Evolutionary conservation across 2,113 vertebrate species (phyloP), one percentile per base, ranked within the genome.

Genomic region (Mastomys natalensis): DNA sequence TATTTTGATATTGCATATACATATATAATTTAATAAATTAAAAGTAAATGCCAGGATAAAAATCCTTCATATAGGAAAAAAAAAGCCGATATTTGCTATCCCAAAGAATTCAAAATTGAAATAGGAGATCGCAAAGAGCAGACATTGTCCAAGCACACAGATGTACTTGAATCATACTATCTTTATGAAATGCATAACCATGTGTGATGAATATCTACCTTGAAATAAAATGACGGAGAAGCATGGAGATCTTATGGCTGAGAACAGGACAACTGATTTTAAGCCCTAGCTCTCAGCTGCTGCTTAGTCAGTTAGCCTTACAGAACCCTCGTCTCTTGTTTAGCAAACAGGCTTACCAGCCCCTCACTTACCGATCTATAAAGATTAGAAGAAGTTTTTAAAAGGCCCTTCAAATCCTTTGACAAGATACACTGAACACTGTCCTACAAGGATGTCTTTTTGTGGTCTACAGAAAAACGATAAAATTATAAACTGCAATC

Each of bases 401-500:
- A 80, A 37, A 95, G 60, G 80, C 55, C 1, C 55, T 26, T 1
- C n/a, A 68, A 82, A 95, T 48, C 15, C 81, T 37, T 82, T 66
- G 19, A 26, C 40, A 91, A 96, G 77, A 80, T 55, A 78, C 40
- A 87, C 58, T 26, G 81, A 70, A 40, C 21, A 48, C 10, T 4
- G 34, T 16, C 48, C 31, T 72, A 16, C 16, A 64, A 16, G 40
- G n/a, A 26, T 4, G 16, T 7, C 19, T 51, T 55, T 87, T 60
- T 89, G 19, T 11, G 43, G 64, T 74, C 64, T 81, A 24, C 81
- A 90, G 72, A 85, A 68, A 68, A 76, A 66, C 19, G 58, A 76
- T 74, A 31, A 96, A 93, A 89, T 86, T 80, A 86, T 74, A 45
- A 91, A 82, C 60, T 89, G 4, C 6, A 40, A 74, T 68, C n/a